A percentile compares a stretch with the other conserved stretches of the same genome.
These are phyloP conservation scores for Malthinus flaveolus DNA, from an alignment of 2,888 invertebrate genomes.

Conservation along the genomic window DNA sequence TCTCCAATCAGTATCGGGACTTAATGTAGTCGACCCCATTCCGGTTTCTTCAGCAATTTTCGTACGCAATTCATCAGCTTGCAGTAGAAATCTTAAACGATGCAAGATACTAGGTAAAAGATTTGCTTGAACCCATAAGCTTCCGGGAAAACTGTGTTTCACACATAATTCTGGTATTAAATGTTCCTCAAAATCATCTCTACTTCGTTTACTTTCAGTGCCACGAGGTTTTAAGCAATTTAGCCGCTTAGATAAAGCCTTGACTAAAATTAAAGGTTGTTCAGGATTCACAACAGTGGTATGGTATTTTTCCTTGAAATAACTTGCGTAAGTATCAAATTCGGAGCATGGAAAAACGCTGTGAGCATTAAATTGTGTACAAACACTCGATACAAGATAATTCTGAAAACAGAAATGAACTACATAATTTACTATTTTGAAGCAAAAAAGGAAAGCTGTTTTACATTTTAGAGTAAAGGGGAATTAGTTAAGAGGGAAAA, in stretches of 20 bases:
- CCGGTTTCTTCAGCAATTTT: constrained; percentile 57
- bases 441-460: too few relatives aligned
- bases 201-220: constrained; percentile 48
- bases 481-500: too few relatives aligned
- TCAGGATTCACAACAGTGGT: constrained; percentile 63
- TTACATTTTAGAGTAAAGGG: too few relatives aligned
- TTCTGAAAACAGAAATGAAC: constrained; percentile 43
- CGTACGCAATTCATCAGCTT: constrained; percentile 72
- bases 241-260: constrained; percentile 62
- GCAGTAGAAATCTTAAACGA: constrained; percentile 69
- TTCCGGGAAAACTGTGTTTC: constrained; percentile 69
- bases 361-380: constrained; percentile 65
- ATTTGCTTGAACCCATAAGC: constrained; percentile 83
- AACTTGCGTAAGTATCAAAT: constrained; percentile 69
- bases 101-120: constrained; percentile 85
- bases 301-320: constrained; percentile 76
- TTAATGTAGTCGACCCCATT: constrained; percentile 48
- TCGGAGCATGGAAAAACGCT: constrained; percentile 68
- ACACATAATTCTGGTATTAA: constrained; percentile 89
- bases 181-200: constrained; percentile 63
- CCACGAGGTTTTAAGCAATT: constrained; percentile 65
- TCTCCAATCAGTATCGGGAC: constrained; percentile 40
- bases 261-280: constrained; percentile 83
- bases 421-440: neutral
- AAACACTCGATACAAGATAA: constrained; percentile 73